Evolutionary conservation across 2,113 vertebrate genomes (phyloP).

Genomic region (Charadrius vociferus): DNA sequence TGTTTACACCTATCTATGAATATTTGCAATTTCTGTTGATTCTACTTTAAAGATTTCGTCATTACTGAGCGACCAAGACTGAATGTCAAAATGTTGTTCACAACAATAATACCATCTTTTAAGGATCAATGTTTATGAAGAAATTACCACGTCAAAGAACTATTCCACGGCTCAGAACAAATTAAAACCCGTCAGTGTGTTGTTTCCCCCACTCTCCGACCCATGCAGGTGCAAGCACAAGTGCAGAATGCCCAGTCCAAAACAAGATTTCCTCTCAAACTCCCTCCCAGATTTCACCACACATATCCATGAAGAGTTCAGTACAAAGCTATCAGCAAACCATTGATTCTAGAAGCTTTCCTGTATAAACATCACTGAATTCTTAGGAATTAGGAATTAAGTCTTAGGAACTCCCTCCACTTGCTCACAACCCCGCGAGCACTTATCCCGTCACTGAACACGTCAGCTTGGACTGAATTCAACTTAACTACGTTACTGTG

Average conservation of each 20-base stretch:
- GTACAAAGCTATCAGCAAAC: neutral
- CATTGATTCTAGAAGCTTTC: neutral
- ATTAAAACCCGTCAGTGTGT: neutral
- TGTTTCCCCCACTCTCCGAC: neutral
- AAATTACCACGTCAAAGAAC: neutral
- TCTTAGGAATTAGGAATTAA: neutral
- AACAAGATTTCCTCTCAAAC: neutral
- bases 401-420: neutral
- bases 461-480: neutral
- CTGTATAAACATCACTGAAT: neutral
- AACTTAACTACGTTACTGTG: fast-evolving
- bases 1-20: neutral
- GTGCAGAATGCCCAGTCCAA: neutral
- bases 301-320: neutral
- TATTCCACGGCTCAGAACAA: neutral
- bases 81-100: neutral
- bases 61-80: neutral
- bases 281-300: neutral
- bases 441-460: neutral
- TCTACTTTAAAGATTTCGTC: neutral
- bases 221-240: neutral
- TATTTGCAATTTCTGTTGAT: neutral
- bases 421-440: fast-evolving
- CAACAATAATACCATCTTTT: neutral
- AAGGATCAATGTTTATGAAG: neutral